Evolutionary conservation across 2,888 invertebrate genomes (phyloP).

Genomic region (Ashinkailepas kermadecensis): DNA sequence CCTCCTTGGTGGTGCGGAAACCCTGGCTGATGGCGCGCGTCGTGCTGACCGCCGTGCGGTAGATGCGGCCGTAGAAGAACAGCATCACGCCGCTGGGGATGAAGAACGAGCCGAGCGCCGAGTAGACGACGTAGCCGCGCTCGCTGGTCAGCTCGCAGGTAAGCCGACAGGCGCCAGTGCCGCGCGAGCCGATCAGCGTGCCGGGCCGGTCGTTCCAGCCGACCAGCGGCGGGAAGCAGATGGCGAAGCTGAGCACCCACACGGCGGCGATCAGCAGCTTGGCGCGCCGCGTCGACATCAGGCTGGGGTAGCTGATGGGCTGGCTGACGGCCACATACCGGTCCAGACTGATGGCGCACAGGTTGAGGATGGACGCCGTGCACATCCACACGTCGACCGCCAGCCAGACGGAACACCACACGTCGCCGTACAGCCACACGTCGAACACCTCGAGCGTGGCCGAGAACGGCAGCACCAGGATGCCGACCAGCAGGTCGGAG

Average conservation of each 20-base stretch:
- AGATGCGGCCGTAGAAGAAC: conserved; percentile 96
- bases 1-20: conserved; percentile 37
- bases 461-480: conserved; percentile 91
- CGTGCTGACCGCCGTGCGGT: conserved; percentile 84
- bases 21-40: conserved; percentile 81
- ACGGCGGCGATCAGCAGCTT: conserved; percentile 81
- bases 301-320: conserved; percentile 88
- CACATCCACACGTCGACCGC: conserved; percentile 99
- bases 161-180: conserved; percentile 56
- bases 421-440: conserved; percentile 94
- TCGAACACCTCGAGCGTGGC: conserved; percentile 82
- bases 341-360: conserved; percentile 89
- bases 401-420: conserved; percentile 95
- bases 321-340: conserved; percentile 90
- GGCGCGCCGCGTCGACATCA: conserved; percentile 71
- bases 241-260: conserved; percentile 92
- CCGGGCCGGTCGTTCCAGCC: conserved; percentile 70
- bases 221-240: conserved; percentile 91
- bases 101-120: conserved; percentile 95
- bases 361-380: conserved; percentile 91
- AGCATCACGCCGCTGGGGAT: conserved; percentile 96
- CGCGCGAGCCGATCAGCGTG: conserved; percentile 28
- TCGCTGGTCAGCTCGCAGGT: conserved; percentile 88
- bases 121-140: conserved; percentile 92
- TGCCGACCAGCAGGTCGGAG: conserved; percentile 90